Evolutionary conservation across 2,888 invertebrate genomes (phyloP), one percentile per base, ranked within the genome.

Genomic region (Drosophila mercatorum): DNA sequence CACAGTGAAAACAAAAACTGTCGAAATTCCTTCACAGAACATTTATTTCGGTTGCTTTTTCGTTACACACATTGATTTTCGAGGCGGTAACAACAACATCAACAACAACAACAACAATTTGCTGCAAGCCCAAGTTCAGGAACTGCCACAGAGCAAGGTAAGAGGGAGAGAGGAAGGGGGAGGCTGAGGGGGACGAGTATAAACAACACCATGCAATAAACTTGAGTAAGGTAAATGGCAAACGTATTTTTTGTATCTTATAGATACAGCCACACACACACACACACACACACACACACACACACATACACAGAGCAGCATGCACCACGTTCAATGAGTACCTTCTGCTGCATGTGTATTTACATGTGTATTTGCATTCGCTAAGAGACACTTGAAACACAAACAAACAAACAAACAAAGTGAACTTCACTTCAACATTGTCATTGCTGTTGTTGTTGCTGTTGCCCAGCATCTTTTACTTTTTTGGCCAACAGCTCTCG

Each of bases 21-120:
- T 88, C 86, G 75, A 90, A 90, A 90, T 90, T 91, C 86, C 90
- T 90, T 91, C 84, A 90, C 90, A 90, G 91, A 89, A 90, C 90
- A 91, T 91, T 90, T 90, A 91, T 89, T 90, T 90, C 80, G 81
- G 88, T 85, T 82, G 88, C 77, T 82, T 84, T 81, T 90, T 80
- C 88, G 89, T 90, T 89, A 90, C 90, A 87, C 86, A 86, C 86
- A 86, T 86, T 86, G 90, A 90, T 86, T 86, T 86, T 76, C 70
- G 81, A 75, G 81, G 85, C 73, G 66, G 75, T 49, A 78, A 68
- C 81, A 76, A 58, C 43, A 71, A 58, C 58, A 67, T 17, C 17
- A 17, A 10, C 49, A 64, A 52, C 52, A 51, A 52, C 52, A 51
- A 60, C 59, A 65, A 43, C 53, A 63, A 65, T 34, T 46, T 59